Evolutionary conservation across 2,797 vertebrate genomes (phyloP), one percentile per base, ranked within the genome.

Genomic region (Dromococcyx pavoninus): DNA sequence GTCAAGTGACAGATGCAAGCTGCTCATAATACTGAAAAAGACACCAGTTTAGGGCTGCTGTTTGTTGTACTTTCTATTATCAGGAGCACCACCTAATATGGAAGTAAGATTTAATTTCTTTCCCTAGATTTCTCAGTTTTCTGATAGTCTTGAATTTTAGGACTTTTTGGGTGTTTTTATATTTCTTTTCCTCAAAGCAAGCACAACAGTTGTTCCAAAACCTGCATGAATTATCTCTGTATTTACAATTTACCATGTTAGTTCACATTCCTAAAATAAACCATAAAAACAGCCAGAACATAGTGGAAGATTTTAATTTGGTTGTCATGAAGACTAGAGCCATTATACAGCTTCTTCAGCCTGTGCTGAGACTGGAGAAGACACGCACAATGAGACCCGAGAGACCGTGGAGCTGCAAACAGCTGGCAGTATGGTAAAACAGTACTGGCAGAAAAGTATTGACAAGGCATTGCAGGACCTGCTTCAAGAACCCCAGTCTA

Each of bases 341-440:
- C 18, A 6, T 22, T 37, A 51, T 8, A 51, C 14, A 67, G 28
- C 43, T 73, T 41, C 35, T 62, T 64, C 53, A 70, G 4, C 12
- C 30, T n/a, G 5, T 27, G 27, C 41, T 18, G 44, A 81, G 44
- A 62, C 4, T 1, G 7, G 10, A 81, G 30, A 83, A 24, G 33
- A 51, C 28, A 15, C 14, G 8, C 15, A 65, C 57, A 46, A 48
- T 18, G 2, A 72, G 35, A 86, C 27, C 11, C 2, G 2, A 24
- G 12, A 54, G 22, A 51, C 11, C 1, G 0, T 6, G 21, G 10
- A 72, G 44, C 30, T 37, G 21, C n/a, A n/a, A n/a, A n/a, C n/a
- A n/a, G n/a, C n/a, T n/a, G n/a, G n/a, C n/a, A n/a, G n/a, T n/a
- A n/a, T n/a, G n/a, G n/a, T n/a, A n/a, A n/a, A n/a, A n/a, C n/a